A percentile compares a stretch with the other conserved stretches of the same genome.
These are phyloP conservation scores for Drosophila helvetica DNA, from an alignment of 2,888 invertebrate genomes.

Conservation along the genomic window DNA sequence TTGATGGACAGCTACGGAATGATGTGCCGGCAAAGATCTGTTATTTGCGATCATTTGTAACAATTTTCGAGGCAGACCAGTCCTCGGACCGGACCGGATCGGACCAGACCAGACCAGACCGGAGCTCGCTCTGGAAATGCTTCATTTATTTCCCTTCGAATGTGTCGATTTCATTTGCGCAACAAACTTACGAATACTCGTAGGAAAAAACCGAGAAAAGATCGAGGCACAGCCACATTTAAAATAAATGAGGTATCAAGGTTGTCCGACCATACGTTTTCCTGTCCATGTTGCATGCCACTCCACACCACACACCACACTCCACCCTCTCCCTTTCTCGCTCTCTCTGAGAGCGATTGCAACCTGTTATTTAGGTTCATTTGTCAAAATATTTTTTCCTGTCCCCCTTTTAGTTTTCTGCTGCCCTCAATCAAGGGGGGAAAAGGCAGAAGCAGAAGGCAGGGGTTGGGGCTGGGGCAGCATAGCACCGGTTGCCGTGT, in stretches of 20 bases:
- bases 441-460: conserved; percentile 39
- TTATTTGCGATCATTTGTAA: conserved; percentile 85
- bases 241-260: conserved; percentile 84
- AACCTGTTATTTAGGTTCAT: conserved; percentile 85
- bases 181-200: conserved; percentile 41
- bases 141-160: conserved; percentile 53
- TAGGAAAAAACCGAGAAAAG: conserved; percentile 40
- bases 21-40: conserved; percentile 80
- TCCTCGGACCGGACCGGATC: conserved; percentile 34
- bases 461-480: too few species aligned
- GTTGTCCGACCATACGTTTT: conserved; percentile 80
- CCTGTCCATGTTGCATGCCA: conserved; percentile 60
- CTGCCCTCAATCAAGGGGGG: conserved; percentile 60
- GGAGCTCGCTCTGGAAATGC: conserved; percentile 42
- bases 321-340: conserved; percentile 20
- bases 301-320: conserved; percentile 20
- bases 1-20: conserved; percentile 73
- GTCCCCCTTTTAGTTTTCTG: conserved; percentile 55
- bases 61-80: conserved; percentile 73
- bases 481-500: conserved; percentile 31
- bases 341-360: conserved; percentile 71
- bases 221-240: conserved; percentile 59
- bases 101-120: conserved; percentile 49
- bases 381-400: conserved; percentile 84
- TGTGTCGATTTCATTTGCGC: conserved; percentile 79